Evolutionary conservation across 2,797 vertebrate genomes (phyloP).

Genomic region (Acipenser ruthenus): DNA sequence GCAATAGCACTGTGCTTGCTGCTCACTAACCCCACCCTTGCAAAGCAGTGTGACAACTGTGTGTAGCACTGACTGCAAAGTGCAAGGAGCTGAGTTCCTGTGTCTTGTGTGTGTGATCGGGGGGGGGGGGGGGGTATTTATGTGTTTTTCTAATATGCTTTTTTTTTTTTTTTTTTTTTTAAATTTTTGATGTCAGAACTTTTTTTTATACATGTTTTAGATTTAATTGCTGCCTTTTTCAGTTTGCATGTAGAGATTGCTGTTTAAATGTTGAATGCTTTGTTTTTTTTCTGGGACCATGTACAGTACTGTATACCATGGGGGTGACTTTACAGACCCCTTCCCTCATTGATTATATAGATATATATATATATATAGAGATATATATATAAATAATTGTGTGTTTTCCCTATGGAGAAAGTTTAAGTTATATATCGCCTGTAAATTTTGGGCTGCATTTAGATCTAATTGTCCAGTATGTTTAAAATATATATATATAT

Average conservation of each 20-base stretch:
- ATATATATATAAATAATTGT: too few species aligned
- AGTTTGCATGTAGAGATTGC: too few species aligned
- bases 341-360: too few species aligned
- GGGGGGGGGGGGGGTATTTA: not conserved
- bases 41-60: constrained; percentile 36
- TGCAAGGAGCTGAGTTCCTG: constrained; percentile 18
- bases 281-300: constrained; percentile 50
- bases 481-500: constrained; percentile 44
- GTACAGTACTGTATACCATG: constrained; percentile 24
- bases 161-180: not conserved
- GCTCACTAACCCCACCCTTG: constrained; percentile 29
- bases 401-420: too few species aligned
- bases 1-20: constrained; percentile 55
- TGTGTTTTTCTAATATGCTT: too few species aligned
- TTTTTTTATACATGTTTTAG: constrained; percentile 7
- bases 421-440: too few species aligned
- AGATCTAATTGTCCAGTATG: constrained; percentile 62
- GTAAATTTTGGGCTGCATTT: constrained; percentile 4
- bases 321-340: too few species aligned
- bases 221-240: too few species aligned
- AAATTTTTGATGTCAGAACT: constrained; percentile 41
- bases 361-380: too few species aligned
- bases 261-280: constrained; percentile 40
- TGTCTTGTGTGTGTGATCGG: constrained; percentile 39
- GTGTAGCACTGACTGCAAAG: constrained; percentile 24